A percentile compares a stretch with the other conserved stretches of the same genome.
These are phyloP conservation scores for Emydoidea blandingii DNA, from an alignment of 2,797 vertebrate species.

Conservation along the genomic window DNA sequence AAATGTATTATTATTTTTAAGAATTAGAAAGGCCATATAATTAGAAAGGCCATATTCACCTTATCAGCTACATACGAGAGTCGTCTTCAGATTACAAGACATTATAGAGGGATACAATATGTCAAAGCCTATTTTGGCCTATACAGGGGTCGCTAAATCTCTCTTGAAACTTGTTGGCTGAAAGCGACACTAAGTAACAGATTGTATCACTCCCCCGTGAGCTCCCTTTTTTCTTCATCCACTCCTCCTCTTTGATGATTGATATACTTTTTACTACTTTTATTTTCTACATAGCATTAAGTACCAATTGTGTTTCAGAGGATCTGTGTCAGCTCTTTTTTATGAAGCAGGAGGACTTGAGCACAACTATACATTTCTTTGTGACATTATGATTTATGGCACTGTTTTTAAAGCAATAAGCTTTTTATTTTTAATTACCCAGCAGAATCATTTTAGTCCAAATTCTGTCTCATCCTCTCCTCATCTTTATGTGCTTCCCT, in stretches of 20 bases:
- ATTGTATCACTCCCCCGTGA: slow-evolving; percentile 5
- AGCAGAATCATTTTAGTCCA: slow-evolving; percentile 35
- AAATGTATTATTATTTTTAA: slow-evolving; percentile 13
- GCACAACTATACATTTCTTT: slow-evolving; percentile 41
- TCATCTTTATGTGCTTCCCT: slow-evolving; percentile 44
- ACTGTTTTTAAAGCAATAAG: slow-evolving; percentile 15
- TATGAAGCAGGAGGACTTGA: slow-evolving; percentile 24
- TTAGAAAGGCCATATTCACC: not conserved
- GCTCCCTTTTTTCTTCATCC: slow-evolving; percentile 54
- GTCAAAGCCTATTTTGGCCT: slow-evolving; percentile 8
- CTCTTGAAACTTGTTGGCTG: not conserved
- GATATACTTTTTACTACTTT: not conserved
- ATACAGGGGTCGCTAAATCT: slow-evolving; percentile 26
- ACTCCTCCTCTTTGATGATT: slow-evolving; percentile 43
- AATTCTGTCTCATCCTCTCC: slow-evolving; percentile 38
- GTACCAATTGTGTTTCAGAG: slow-evolving; percentile 18
- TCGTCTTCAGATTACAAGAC: slow-evolving; percentile 15
- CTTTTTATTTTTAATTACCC: slow-evolving; percentile 57
- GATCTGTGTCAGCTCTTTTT: not conserved
- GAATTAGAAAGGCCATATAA: not conserved
- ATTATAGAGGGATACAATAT: slow-evolving; percentile 47
- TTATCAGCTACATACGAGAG: slow-evolving; percentile 36
- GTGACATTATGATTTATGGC: slow-evolving; percentile 38
- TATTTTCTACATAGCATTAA: slow-evolving; percentile 38
- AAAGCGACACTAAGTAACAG: not conserved